These are phyloP conservation scores for Dasyornis broadbenti DNA, from an alignment of 2,113 vertebrate genomes.

Conservation along the genomic window DNA sequence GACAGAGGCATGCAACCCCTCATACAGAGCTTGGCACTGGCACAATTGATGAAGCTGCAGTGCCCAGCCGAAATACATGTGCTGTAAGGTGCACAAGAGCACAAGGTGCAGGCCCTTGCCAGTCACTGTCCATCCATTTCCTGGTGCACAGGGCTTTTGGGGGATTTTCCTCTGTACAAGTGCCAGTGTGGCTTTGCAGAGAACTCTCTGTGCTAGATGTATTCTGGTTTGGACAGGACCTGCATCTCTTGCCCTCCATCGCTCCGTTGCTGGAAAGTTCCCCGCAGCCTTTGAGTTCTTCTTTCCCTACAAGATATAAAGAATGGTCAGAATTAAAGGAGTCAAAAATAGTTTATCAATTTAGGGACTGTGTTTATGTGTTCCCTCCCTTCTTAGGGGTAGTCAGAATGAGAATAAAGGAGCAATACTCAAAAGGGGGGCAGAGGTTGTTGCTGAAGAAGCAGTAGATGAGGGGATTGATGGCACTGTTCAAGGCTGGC, in stretches of 20 bases:
- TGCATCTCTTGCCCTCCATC: conserved; percentile 66
- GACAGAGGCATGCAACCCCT: background rate
- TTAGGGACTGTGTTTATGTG: background rate
- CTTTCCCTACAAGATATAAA: conserved; percentile 57
- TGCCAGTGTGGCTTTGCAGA: background rate
- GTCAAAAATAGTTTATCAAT: background rate
- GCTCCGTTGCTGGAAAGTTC: conserved; percentile 36
- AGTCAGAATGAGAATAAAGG: background rate
- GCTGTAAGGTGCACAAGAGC: background rate
- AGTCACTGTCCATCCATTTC: background rate
- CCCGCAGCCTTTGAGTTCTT: conserved; percentile 46
- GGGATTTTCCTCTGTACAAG: background rate
- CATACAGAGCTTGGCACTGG: background rate
- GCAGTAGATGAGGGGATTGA: conserved; percentile 78
- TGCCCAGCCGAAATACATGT: fast-evolving
- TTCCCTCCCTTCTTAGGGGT: background rate
- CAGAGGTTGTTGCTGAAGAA: conserved; percentile 67
- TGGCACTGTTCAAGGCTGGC: conserved; percentile 74
- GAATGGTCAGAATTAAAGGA: background rate
- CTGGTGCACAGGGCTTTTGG: fast-evolving
- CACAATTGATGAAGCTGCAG: background rate
- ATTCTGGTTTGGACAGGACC: conserved; percentile 66
- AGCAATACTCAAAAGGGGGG: conserved; percentile 47
- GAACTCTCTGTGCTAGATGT: background rate
- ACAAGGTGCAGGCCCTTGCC: background rate